Percentiles rank a stretch among this genome's conserved stretches.
Evolutionary conservation across 2,888 invertebrate genomes (phyloP).

Genomic region (Heliconius cydno): DNA sequence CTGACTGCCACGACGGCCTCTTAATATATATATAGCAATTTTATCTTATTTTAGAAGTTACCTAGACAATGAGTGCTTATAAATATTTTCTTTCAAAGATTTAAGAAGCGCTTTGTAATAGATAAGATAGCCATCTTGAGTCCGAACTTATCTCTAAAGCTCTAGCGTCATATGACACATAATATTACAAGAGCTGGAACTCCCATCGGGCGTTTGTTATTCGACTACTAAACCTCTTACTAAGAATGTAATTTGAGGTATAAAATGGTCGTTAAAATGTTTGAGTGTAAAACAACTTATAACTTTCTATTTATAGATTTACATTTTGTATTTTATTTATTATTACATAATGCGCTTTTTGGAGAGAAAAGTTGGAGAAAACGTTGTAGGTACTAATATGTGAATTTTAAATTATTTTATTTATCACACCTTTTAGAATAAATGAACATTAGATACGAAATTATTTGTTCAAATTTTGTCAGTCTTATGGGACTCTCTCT

Average conservation of each 20-base stretch:
- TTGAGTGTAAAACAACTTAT: no score
- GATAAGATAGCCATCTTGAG: constrained; percentile 19
- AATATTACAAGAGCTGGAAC: constrained; percentile 27
- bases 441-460: no score
- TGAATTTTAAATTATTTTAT: no score
- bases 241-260: neutral
- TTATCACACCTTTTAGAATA: no score
- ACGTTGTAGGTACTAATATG: no score
- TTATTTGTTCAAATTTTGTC: neutral
- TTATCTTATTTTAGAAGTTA: no score
- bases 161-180: constrained; percentile 17
- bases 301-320: neutral
- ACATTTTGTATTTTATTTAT: neutral
- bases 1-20: no score
- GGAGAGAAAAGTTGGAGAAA: no score
- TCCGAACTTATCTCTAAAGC: neutral
- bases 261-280: neutral
- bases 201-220: constrained; percentile 27
- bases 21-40: no score
- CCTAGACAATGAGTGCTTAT: neutral
- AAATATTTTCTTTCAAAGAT: neutral
- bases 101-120: neutral
- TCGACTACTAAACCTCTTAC: constrained; percentile 20
- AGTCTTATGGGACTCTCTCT: neutral
- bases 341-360: neutral